Evolutionary conservation across 2,113 vertebrate genomes (phyloP).

Genomic region (Microtus oregoni): DNA sequence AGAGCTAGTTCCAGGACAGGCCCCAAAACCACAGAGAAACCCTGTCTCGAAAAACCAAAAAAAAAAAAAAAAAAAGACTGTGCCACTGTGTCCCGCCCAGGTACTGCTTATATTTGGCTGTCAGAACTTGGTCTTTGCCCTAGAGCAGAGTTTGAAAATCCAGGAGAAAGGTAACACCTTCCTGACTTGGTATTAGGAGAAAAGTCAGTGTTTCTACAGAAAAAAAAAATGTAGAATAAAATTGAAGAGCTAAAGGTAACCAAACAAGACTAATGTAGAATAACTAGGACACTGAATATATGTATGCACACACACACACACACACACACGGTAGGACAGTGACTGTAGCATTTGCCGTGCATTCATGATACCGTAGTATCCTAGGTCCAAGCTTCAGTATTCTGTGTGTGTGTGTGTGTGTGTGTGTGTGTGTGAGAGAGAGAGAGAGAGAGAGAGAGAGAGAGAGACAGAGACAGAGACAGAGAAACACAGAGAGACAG

Average conservation of each 20-base stretch:
- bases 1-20: too few species aligned
- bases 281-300: not conserved
- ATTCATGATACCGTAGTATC: not conserved
- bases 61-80: not conserved
- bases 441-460: too few species aligned
- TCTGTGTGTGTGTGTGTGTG: not conserved
- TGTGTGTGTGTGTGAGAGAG: too few species aligned
- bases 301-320: not conserved
- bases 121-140: not conserved
- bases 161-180: not conserved
- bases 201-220: not conserved
- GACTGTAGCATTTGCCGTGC: not conserved
- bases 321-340: not conserved
- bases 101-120: too few species aligned
- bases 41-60: too few species aligned
- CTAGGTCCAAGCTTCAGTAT: not conserved
- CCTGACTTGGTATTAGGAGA: not conserved
- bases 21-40: too few species aligned
- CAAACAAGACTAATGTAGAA: not conserved
- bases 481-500: not conserved
- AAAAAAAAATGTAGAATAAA: not conserved
- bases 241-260: constrained; percentile 1
- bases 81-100: not conserved
- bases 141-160: not conserved
- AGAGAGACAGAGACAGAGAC: not conserved